A percentile compares a stretch with the other conserved stretches of the same genome.
Conservation (phyloP, 2,797 vertebrate genomes). For the Hippopotamyrus pictus region DNA sequence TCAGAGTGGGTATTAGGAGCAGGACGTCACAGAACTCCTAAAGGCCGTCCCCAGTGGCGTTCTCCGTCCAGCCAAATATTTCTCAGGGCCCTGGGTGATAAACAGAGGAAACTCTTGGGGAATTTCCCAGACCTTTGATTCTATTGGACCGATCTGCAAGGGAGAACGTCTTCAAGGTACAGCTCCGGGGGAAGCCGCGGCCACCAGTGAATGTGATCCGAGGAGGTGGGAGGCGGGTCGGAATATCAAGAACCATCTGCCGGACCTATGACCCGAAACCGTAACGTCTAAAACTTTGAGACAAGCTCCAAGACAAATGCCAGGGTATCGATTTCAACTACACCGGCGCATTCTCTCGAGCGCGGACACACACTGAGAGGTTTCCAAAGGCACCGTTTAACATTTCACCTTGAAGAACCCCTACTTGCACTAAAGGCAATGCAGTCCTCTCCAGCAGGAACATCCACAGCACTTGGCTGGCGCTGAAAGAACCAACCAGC, state of each 20-base stretch:
- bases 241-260: not conserved
- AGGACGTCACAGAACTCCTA: conserved; percentile 25
- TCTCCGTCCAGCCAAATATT: conserved; percentile 23
- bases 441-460: not conserved
- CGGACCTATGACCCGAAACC: not conserved
- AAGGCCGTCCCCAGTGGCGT: conserved; percentile 43
- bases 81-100: conserved; percentile 3
- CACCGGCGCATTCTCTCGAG: not conserved
- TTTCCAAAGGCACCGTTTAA: not conserved
- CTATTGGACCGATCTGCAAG: not conserved
- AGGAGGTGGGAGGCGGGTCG: not conserved
- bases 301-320: not conserved
- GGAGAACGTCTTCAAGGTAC: not conserved
- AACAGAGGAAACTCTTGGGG: not conserved
- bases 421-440: not conserved
- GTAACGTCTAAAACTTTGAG: not conserved
- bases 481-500: not conserved
- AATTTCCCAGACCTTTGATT: not conserved
- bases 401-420: not conserved
- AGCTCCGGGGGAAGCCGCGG: not conserved
- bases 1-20: not conserved
- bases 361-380: not conserved
- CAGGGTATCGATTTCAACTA: not conserved
- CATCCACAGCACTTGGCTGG: not conserved
- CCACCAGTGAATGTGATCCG: not conserved